Evolutionary conservation across 2,888 invertebrate genomes (phyloP), one percentile per base, ranked within the genome.

Genomic region (Rotaria socialis): DNA sequence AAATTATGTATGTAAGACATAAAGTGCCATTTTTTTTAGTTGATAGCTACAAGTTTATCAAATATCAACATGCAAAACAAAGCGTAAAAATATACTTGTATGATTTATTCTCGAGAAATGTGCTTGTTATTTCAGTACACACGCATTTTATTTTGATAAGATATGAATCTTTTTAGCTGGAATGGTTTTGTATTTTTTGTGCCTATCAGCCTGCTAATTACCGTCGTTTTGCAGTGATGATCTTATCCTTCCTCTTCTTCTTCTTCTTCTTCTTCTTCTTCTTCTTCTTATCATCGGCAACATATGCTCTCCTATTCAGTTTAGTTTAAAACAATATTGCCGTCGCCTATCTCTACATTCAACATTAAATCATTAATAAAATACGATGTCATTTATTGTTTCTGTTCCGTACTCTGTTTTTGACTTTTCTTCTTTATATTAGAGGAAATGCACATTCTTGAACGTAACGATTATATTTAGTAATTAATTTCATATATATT

Each of bases 141-240:
- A 67, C 19, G 41, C 67, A 67, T 67, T 67, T 67, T 41, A 67
- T 35, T 67, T 67, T 35, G 67, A 67, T 35, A 67, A 67, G 67
- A 35, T 35, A 35, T 67, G 6, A 67, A n/a, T 67, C n/a, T 35
- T 67, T 67, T 16, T 67, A 35, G 67, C 67, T 67, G 35, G 35
- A 16, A 67, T 19, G 35, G 35, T 41, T 55, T 35, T 67, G 24
- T 24, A 56, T 35, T 67, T 14, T 67, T 67, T 67, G 35, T 67
- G 52, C 16, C 67, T 67, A 35, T 2, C 35, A 35, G 41, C 35
- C 67, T 67, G 35, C 67, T 67, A 6, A 35, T 67, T 67, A 67
- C 11, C 27, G 35, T 67, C 67, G 35, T 35, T 41, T 35, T 35
- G 35, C 35, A 35, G 16, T 67, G 35, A 19, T 35, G 35, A 35